A percentile compares a stretch with the other conserved stretches of the same genome.
Evolutionary conservation across 2,113 vertebrate genomes (phyloP).

Genomic region (Phrynosoma platyrhinos): DNA sequence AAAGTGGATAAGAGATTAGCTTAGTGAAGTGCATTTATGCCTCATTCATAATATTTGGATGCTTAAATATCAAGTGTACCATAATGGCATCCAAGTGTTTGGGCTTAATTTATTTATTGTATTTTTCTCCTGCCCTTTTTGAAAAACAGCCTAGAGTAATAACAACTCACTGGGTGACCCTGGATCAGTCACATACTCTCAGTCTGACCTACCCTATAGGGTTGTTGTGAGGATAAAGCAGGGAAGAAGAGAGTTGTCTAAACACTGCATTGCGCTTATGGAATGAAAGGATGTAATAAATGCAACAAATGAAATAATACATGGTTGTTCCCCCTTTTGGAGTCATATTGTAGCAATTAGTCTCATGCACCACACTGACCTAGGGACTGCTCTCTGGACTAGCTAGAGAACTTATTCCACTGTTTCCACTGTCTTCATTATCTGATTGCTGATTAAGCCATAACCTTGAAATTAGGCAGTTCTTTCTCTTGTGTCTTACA

Average conservation of each 20-base stretch:
- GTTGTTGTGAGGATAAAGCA: too few species aligned
- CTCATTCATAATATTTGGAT: background rate
- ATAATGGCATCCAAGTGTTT: background rate
- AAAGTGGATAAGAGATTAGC: background rate
- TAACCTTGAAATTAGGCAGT: background rate
- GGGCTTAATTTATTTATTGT: background rate
- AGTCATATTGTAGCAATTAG: too few species aligned
- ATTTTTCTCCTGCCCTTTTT: background rate
- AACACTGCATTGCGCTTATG: too few species aligned
- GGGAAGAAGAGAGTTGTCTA: too few species aligned
- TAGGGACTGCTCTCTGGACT: background rate
- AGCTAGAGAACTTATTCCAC: background rate
- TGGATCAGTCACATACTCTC: too few species aligned
- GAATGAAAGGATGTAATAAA: too few species aligned
- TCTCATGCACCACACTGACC: background rate
- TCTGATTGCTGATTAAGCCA: background rate
- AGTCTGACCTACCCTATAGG: too few species aligned
- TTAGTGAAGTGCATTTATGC: background rate
- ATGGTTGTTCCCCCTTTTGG: too few species aligned
- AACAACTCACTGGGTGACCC: too few species aligned
- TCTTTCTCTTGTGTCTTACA: background rate
- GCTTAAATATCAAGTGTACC: background rate
- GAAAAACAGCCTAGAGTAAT: background rate
- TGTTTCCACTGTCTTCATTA: background rate
- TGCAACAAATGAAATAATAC: too few species aligned